Percentiles rank a stretch among this genome's conserved stretches.
phyloP scores from a whole-genome alignment of 1,140 invertebrate genomes.

The Rhopalosiphum maidis region DNA sequence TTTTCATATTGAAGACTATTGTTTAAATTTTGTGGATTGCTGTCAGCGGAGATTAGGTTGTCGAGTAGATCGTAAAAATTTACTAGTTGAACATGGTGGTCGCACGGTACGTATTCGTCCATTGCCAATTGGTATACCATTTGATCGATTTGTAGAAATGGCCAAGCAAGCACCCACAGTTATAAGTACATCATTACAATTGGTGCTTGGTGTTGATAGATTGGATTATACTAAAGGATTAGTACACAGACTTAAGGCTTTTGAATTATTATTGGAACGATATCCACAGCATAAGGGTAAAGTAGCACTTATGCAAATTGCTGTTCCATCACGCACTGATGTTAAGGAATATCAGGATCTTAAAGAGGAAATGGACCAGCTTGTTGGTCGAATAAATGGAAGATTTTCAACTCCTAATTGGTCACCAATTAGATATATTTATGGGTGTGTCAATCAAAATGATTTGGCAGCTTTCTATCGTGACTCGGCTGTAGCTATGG shows the following conservation, averaged over 20 bases:
- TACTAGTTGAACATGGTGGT: conserved; percentile 84
- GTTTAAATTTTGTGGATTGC: conserved; percentile 89
- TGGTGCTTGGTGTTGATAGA: conserved; percentile 85
- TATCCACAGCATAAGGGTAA: conserved; percentile 86
- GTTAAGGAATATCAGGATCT: conserved; percentile 90
- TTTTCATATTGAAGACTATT: conserved; percentile 91
- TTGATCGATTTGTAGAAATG: conserved; percentile 82
- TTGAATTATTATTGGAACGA: conserved; percentile 82
- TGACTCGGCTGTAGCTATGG: conserved; percentile 83
- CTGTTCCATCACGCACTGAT: conserved; percentile 87
- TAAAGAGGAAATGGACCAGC: conserved; percentile 89
- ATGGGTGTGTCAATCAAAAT: conserved; percentile 85
- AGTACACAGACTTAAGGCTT: conserved; percentile 73
- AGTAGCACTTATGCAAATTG: conserved; percentile 82
- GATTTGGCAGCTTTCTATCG: conserved; percentile 85
- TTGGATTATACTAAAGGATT: conserved; percentile 87
- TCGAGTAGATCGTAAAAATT: conserved; percentile 83
- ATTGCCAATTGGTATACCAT: conserved; percentile 86
- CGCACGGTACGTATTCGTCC: conserved; percentile 81
- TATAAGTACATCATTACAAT: conserved; percentile 67
- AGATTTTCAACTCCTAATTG: conserved; percentile 87
- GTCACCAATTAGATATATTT: conserved; percentile 91
- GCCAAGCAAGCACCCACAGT: conserved; percentile 80
- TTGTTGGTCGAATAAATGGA: conserved; percentile 86
- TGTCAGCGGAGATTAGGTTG: conserved; percentile 85